Conservation (phyloP, 2,888 invertebrate genomes). For the Pharmacophagus antenor region DNA sequence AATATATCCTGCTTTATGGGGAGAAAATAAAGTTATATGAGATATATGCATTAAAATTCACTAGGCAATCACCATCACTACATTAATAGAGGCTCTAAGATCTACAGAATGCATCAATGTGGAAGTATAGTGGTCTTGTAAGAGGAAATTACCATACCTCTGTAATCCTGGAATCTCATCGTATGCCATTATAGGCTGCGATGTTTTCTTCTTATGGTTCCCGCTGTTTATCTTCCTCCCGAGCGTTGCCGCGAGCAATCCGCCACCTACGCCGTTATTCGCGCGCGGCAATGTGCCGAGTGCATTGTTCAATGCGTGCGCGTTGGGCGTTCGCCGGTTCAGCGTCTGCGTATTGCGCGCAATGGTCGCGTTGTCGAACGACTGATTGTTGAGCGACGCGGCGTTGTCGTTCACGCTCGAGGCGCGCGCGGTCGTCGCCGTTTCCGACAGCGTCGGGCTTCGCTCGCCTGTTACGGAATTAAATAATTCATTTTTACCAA, state of each 20-base stretch:
- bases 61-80: too few species aligned
- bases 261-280: conserved; percentile 58
- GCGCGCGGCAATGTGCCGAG: conserved; percentile 65
- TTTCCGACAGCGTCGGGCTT: conserved; percentile 91
- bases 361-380: conserved; percentile 58
- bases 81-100: too few species aligned
- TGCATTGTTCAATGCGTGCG: conserved; percentile 68
- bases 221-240: conserved; percentile 78
- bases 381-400: conserved; percentile 58
- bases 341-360: conserved; percentile 46
- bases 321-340: conserved; percentile 60
- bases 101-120: too few species aligned
- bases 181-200: conserved; percentile 79
- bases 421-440: conserved; percentile 90
- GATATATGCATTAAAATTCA: too few species aligned
- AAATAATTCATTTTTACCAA: too few species aligned
- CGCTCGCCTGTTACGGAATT: conserved; percentile 84
- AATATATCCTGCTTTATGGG: too few species aligned
- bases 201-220: conserved; percentile 72
- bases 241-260: conserved; percentile 63
- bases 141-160: conserved; percentile 47
- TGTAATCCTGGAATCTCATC: conserved; percentile 82
- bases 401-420: conserved; percentile 83
- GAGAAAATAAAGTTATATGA: too few species aligned
- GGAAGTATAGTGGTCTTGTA: too few species aligned